Conservation (phyloP, 2,797 vertebrate genomes). For the Typhlichthys eigenmanni region DNA sequence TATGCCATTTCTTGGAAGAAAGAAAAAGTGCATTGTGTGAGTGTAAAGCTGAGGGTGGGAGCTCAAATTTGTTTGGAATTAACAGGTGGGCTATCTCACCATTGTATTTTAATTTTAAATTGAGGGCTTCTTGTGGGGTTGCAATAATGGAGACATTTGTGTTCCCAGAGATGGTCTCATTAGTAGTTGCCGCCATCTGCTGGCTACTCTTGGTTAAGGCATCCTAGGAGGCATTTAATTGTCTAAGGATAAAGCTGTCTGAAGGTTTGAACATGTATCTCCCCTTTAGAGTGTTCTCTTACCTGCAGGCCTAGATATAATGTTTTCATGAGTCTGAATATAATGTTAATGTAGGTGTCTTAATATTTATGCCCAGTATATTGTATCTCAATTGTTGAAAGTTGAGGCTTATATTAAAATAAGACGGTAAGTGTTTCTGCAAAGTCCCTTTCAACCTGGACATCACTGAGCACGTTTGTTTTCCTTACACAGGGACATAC, state of each 20-base stretch:
- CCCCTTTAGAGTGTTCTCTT: slow-evolving; percentile 9
- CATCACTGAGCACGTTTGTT: neutral
- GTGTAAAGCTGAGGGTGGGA: neutral
- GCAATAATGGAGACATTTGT: slow-evolving; percentile 50
- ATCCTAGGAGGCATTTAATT: neutral
- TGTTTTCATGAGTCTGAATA: slow-evolving; percentile 24
- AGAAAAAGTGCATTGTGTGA: slow-evolving; percentile 3
- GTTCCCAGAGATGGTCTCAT: slow-evolving; percentile 58
- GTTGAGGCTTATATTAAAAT: slow-evolving; percentile 49
- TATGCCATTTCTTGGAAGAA: slow-evolving; percentile 18
- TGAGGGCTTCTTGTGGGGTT: slow-evolving; percentile 9
- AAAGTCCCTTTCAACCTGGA: slow-evolving; percentile 10
- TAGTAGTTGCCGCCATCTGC: slow-evolving; percentile 66
- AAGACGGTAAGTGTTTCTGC: slow-evolving; percentile 43
- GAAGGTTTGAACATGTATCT: neutral
- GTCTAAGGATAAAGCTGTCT: neutral
- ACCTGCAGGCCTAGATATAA: slow-evolving; percentile 17
- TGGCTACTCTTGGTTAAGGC: slow-evolving; percentile 53
- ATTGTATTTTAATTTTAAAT: slow-evolving; percentile 15
- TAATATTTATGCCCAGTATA: slow-evolving; percentile 70
- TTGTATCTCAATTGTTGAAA: slow-evolving; percentile 52
- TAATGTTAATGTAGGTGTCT: slow-evolving; percentile 67
- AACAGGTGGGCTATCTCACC: neutral
- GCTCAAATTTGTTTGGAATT: neutral
- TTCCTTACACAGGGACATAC: neutral